Conservation (phyloP, 2,888 invertebrate genomes). For the Eristalis pertinax region DNA sequence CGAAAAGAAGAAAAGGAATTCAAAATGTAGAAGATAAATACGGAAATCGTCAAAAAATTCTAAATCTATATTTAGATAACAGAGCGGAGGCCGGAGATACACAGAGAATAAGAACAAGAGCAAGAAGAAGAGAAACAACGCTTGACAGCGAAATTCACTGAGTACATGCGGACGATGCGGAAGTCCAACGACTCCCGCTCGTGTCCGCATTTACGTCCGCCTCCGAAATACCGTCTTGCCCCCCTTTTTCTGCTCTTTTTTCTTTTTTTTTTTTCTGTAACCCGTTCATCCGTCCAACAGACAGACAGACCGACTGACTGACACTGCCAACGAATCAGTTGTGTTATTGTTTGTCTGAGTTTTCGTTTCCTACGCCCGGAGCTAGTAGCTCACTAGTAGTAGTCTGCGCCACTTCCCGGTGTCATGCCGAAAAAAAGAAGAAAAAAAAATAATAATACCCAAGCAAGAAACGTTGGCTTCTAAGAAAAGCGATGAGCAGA, state of each 20-base stretch:
- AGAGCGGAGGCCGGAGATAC: conserved; percentile 64
- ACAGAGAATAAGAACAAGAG: conserved; percentile 15
- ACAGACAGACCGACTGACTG: conserved; percentile 56
- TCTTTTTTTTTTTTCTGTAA: not conserved
- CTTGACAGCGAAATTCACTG: conserved; percentile 56
- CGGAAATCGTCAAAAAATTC: conserved; percentile 72
- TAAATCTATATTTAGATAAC: conserved; percentile 71
- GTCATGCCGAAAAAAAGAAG: conserved; percentile 56
- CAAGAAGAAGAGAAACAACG: conserved; percentile 57
- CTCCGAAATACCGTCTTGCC: conserved; percentile 18
- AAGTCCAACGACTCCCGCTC: conserved; percentile 72
- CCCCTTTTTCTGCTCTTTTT: too few species aligned
- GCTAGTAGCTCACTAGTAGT: conserved; percentile 57
- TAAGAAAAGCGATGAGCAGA: conserved; percentile 71
- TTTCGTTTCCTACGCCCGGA: conserved; percentile 62
- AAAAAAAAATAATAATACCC: conserved; percentile 27
- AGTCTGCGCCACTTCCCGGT: conserved; percentile 63
- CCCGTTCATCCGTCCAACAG: conserved; percentile 5
- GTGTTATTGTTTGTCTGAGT: conserved; percentile 70
- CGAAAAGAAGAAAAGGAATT: conserved; percentile 28
- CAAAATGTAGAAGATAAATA: conserved; percentile 53
- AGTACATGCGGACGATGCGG: conserved; percentile 69
- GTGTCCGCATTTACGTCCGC: conserved; percentile 57
- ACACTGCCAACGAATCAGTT: conserved; percentile 61
- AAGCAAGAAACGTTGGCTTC: conserved; percentile 52